phyloP scores from a whole-genome alignment of 2,113 vertebrate species.

The Coreoperca whiteheadi region DNA sequence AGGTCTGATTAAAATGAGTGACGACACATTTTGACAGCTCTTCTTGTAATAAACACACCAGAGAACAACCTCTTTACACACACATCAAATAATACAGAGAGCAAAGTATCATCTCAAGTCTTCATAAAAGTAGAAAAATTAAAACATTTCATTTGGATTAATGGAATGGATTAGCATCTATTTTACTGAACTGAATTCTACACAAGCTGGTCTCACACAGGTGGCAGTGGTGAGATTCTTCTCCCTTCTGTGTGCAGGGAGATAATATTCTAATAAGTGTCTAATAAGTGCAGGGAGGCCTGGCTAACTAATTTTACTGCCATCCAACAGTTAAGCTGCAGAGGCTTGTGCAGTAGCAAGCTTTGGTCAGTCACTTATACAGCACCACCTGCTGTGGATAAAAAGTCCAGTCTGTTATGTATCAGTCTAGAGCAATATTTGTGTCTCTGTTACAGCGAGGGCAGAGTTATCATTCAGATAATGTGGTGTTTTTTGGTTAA shows the following conservation, averaged over 20 bases:
- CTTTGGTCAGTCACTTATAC: constrained; percentile 44
- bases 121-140: constrained; percentile 36
- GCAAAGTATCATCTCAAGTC: constrained; percentile 14
- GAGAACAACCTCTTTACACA: constrained; percentile 37
- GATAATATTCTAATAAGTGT: constrained; percentile 29
- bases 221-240: constrained; percentile 23
- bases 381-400: constrained; percentile 20
- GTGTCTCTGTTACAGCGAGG: not conserved
- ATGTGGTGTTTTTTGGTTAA: constrained; percentile 32
- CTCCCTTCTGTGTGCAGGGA: constrained; percentile 22
- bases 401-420: not conserved
- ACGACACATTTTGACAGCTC: constrained; percentile 34
- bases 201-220: constrained; percentile 8
- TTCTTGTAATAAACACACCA: constrained; percentile 26
- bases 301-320: constrained; percentile 18
- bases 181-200: not conserved
- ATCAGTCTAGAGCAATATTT: not conserved
- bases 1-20: constrained; percentile 49
- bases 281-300: constrained; percentile 17
- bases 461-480: not conserved
- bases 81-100: constrained; percentile 34
- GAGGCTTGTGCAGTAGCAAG: constrained; percentile 16
- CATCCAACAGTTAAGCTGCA: constrained; percentile 8
- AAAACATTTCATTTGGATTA: constrained; percentile 21
- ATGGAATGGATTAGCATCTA: constrained; percentile 31